Evolutionary conservation across 2,113 vertebrate genomes (phyloP).

Genomic region (Recurvirostra avosetta): DNA sequence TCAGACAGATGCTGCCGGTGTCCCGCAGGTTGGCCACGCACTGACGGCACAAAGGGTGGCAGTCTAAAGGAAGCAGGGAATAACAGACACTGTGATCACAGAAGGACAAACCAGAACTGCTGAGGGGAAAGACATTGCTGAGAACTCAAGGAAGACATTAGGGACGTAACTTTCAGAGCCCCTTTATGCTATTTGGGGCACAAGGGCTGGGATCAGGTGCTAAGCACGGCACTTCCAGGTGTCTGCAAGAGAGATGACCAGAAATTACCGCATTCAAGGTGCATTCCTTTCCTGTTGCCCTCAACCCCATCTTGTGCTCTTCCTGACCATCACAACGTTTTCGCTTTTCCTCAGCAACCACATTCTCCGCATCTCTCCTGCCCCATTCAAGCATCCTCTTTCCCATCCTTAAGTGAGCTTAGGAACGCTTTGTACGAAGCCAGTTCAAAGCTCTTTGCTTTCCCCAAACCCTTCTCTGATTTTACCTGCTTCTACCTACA

Average conservation of each 20-base stretch:
- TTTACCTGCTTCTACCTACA: background rate
- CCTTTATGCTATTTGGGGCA: background rate
- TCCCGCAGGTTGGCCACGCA: conserved; percentile 80
- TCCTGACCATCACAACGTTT: background rate
- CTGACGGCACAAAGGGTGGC: conserved; percentile 81
- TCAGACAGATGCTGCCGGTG: conserved; percentile 81
- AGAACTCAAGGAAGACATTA: background rate
- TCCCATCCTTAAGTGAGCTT: background rate
- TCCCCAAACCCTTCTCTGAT: background rate
- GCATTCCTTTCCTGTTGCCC: background rate
- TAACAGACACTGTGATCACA: background rate
- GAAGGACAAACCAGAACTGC: background rate
- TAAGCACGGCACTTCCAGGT: background rate
- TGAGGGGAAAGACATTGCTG: background rate
- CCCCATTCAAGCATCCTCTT: background rate
- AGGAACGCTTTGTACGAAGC: background rate
- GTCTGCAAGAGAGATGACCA: background rate
- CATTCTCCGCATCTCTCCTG: background rate
- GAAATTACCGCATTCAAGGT: accelerated
- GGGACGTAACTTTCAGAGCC: background rate
- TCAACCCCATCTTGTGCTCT: background rate
- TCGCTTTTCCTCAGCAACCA: background rate
- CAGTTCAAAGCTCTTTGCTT: background rate
- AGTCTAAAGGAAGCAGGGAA: conserved; percentile 70
- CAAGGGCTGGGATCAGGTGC: background rate